Evolutionary conservation across 2,797 vertebrate species (phyloP).

Genomic region (Xenops minutus): DNA sequence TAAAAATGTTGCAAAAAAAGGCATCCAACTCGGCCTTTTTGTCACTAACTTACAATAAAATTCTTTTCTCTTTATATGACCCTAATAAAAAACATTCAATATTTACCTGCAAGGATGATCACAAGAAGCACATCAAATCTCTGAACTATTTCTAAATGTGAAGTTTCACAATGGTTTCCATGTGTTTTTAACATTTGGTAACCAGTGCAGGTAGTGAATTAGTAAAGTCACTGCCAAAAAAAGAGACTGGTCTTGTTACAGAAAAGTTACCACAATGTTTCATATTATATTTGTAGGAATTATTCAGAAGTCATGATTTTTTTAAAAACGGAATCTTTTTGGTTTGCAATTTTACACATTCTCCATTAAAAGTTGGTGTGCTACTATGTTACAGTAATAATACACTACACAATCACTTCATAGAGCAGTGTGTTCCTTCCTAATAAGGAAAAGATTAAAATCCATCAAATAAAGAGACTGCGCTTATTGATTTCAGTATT

Average conservation of each 20-base stretch:
- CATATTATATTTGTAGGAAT: background rate
- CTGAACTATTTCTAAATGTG: conserved; percentile 43
- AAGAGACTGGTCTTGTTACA: conserved; percentile 17
- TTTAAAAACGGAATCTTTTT: fast-evolving
- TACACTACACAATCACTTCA: background rate
- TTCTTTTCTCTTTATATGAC: background rate
- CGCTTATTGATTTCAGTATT: background rate
- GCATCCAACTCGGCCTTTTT: background rate
- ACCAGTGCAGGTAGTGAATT: conserved; percentile 14
- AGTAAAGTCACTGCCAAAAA: conserved; percentile 30
- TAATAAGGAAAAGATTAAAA: background rate
- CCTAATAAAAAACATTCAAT: background rate
- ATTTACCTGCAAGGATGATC: conserved; percentile 50
- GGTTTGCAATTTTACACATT: background rate
- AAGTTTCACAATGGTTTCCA: conserved; percentile 28
- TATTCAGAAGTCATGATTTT: background rate
- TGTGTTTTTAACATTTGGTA: conserved; percentile 23
- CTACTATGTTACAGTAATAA: background rate
- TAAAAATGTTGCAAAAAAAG: background rate
- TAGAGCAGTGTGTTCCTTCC: background rate
- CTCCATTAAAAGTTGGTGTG: background rate
- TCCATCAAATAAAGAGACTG: background rate
- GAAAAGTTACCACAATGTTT: background rate
- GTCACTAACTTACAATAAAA: background rate
- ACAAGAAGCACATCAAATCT: conserved; percentile 39